A percentile compares a stretch with the other conserved stretches of the same genome.
These are phyloP conservation scores for Corvus moneduloides DNA, from an alignment of 2,113 vertebrate genomes.

Conservation along the genomic window DNA sequence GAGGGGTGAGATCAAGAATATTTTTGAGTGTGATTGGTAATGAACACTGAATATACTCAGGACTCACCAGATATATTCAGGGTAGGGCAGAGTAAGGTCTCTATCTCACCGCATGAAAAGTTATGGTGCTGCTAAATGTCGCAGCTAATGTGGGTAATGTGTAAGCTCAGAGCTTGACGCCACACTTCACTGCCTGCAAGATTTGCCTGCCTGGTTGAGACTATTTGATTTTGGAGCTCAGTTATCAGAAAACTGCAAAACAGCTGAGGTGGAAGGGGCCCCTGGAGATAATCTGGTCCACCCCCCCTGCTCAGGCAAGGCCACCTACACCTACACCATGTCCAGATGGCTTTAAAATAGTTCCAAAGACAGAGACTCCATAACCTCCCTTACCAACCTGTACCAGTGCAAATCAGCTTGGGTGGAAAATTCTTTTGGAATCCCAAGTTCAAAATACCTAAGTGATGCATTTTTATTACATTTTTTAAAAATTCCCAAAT, in stretches of 20 bases:
- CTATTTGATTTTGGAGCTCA: not conserved
- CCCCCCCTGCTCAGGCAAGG: not conserved
- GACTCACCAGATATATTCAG: not conserved
- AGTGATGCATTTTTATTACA: not conserved
- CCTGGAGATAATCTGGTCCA: not conserved
- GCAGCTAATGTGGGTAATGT: not conserved
- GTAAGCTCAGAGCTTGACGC: not conserved
- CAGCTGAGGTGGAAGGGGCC: not conserved
- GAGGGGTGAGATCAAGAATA: not conserved
- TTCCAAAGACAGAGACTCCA: not conserved
- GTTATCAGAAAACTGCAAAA: not conserved
- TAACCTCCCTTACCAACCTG: not conserved
- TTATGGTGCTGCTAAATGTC: not conserved
- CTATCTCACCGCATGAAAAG: not conserved
- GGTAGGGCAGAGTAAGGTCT: not conserved
- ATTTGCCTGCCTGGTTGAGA: not conserved
- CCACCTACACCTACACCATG: not conserved
- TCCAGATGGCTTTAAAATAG: not conserved
- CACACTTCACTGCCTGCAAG: not conserved
- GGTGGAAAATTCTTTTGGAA: not conserved
- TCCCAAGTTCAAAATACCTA: not conserved
- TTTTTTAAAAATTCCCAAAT: not conserved
- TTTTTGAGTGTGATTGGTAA: not conserved
- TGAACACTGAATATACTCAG: not conserved
- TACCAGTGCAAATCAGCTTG: not conserved